Evolutionary conservation across 2,888 invertebrate species (phyloP), one percentile per base, ranked within the genome.

Genomic region (Stegana nigrithorax): DNA sequence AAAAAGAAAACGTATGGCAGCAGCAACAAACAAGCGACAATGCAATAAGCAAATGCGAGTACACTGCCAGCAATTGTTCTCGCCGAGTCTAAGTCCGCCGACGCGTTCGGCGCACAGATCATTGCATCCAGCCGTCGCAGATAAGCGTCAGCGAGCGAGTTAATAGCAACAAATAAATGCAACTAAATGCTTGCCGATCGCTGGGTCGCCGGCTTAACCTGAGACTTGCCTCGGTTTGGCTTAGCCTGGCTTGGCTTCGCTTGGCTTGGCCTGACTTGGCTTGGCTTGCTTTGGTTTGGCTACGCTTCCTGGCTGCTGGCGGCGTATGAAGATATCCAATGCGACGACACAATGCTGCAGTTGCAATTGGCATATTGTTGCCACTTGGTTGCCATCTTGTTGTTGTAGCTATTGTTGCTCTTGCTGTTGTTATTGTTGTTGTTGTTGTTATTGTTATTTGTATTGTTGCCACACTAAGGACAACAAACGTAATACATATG

Each of bases 81-180:
- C 66, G 77, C 75, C 75, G 77, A 21, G 58, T 12, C n/a, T n/a
- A 47, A 47, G 12, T 47, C 17, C 32, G 53, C 19, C 25, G 53
- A 29, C 53, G 53, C 53, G 19, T 19, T 26, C 1, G 21, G 25
- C n/a, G 23, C n/a, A 73, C 73, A 74, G 73, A 72, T 65, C 67
- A 70, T 58, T 67, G 14, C 56, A 39, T 57, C 56, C n/a, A n/a
- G 36, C 59, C 29, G 72, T 62, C 66, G 56, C 65, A 78, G 81
- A 81, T 81, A 81, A 81, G 82, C 81, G 81, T 78, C 81, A 72
- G 74, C 76, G 69, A 76, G 78, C 78, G 79, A 82, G 83, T 83
- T 83, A 84, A 84, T 84, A 82, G 84, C 81, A 84, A 83, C 84
- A 84, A 84, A 84, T 84, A 84, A 84, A 84, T 84, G 82, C 82